Conservation (phyloP, 2,888 invertebrate species). For the Fissipunctia ypsillon region DNA sequence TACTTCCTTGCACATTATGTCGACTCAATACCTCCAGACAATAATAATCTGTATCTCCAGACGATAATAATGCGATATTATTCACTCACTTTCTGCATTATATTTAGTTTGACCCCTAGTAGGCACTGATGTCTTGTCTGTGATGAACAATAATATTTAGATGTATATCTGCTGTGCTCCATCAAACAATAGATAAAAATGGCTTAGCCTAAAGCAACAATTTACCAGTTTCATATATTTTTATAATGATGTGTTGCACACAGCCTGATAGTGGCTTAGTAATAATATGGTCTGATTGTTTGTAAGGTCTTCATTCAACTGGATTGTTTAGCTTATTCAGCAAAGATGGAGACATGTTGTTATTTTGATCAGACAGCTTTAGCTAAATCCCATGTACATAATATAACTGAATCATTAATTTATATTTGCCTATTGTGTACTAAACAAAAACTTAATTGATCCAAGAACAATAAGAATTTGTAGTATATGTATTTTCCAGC, state of each 20-base stretch:
- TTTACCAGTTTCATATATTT: not conserved
- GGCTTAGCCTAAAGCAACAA: not conserved
- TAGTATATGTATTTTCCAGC: not conserved
- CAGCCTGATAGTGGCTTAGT: not conserved
- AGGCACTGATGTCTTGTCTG: constrained; percentile 12
- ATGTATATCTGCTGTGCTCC: not conserved
- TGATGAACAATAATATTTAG: constrained; percentile 37
- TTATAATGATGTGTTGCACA: not conserved
- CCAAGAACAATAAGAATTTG: constrained; percentile 2
- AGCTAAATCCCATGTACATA: not conserved
- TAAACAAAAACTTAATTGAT: not conserved
- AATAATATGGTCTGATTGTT: constrained; percentile 1
- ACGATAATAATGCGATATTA: constrained; percentile 16
- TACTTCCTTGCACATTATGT: constrained; percentile 49
- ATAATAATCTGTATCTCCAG: constrained; percentile 29
- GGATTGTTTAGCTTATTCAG: not conserved
- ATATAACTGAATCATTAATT: not conserved
- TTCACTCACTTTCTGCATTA: constrained; percentile 13
- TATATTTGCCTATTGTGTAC: not conserved
- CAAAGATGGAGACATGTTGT: not conserved
- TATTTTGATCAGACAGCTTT: constrained; percentile 1
- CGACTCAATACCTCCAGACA: constrained; percentile 21
- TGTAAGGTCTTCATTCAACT: constrained; percentile 1
- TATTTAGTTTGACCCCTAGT: constrained; percentile 17
- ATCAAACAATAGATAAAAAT: constrained; percentile 10